These are phyloP conservation scores for Campoplex nolae DNA, from an alignment of 2,888 invertebrate species.

Conservation along the genomic window DNA sequence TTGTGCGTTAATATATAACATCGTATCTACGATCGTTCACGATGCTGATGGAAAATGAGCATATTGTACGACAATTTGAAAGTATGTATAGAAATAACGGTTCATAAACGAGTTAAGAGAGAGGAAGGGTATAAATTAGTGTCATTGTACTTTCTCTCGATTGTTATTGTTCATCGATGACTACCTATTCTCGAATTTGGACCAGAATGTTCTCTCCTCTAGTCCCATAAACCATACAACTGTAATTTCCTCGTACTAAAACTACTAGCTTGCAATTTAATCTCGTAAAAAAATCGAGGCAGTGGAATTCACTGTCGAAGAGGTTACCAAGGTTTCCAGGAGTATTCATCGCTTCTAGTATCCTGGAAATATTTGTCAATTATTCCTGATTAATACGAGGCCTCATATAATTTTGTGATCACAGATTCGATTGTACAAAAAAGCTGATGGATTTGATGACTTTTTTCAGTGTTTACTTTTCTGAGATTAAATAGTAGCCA, in stretches of 20 bases:
- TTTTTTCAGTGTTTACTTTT: not conserved
- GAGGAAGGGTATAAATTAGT: conserved; percentile 57
- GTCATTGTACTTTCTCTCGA: conserved; percentile 57
- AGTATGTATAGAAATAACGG: conserved; percentile 58
- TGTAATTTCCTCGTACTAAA: not conserved
- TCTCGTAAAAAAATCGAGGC: not conserved
- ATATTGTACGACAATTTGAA: conserved; percentile 36
- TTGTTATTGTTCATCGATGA: conserved; percentile 26
- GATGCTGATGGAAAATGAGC: conserved; percentile 6
- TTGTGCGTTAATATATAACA: not conserved
- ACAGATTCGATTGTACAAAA: not conserved
- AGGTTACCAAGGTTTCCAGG: not conserved
- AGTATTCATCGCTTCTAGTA: no score
- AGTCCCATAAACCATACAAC: not conserved
- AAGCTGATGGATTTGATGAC: not conserved
- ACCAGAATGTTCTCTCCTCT: conserved; percentile 38
- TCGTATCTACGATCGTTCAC: not conserved
- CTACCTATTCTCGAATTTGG: conserved; percentile 38
- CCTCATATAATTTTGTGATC: not conserved
- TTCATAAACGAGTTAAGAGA: conserved; percentile 39
- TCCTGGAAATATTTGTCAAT: not conserved
- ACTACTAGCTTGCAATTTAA: not conserved
- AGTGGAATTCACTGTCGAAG: not conserved
- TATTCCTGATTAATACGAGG: not conserved
- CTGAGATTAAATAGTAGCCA: not conserved